Evolutionary conservation across 2,888 invertebrate species (phyloP), one percentile per base, ranked within the genome.

Genomic region (Caenorhabditis afra): DNA sequence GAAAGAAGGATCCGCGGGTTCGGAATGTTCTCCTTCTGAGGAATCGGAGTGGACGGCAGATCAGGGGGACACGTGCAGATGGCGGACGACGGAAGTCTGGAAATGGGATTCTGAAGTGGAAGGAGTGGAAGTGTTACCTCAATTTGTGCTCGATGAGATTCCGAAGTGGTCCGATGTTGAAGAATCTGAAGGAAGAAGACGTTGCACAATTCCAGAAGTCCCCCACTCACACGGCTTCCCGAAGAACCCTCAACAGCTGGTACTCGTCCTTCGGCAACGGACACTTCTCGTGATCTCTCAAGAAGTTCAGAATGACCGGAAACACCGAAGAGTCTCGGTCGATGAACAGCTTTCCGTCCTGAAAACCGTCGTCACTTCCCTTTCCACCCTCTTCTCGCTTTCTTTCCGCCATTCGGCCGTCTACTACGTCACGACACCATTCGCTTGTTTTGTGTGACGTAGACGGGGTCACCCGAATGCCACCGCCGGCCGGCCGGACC

Each of bases 341-440:
- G 18, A 86, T 82, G 77, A 86, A 86, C 1, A 85, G 53, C 55
- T 68, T 71, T 5, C 84, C 84, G 39, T 83, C 79, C 84, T 86
- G 80, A 11, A 82, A 78, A 14, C 11, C 3, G 7, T 16, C 10
- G 29, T 47, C 35, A 4, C n/a, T 7, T 23, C 16, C 18, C 41
- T n/a, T 20, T 22, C 16, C n/a, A 8, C 47, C 16, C 4, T n/a
- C n/a, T n/a, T n/a, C n/a, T 29, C 29, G 29, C 7, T 29, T 29
- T 3, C 29, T 29, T 29, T 7, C 29, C 29, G 29, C 7, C n/a
- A n/a, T n/a, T n/a, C n/a, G n/a, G 18, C 23, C 22, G 50, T 22
- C 39, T 22, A 29, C 29, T 55, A 66, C 57, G 66, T 66, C 66
- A 66, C 57, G 45, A 8, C 23, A 11, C 37, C 10, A 14, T 14